Evolutionary conservation across 2,113 vertebrate species (phyloP).

Genomic region (Gorsachius goisagi): DNA sequence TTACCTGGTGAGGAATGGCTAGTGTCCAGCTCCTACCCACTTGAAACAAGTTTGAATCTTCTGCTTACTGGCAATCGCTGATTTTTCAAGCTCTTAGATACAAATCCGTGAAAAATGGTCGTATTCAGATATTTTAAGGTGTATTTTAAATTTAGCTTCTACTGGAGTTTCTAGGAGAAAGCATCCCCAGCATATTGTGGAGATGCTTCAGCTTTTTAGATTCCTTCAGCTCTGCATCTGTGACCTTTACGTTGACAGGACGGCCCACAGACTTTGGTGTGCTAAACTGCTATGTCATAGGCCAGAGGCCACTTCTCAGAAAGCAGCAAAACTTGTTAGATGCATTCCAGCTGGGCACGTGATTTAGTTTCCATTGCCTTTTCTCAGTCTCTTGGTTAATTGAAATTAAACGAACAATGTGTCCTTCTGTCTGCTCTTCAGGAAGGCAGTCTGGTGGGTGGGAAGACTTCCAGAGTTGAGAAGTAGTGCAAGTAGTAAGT

Average conservation of each 20-base stretch:
- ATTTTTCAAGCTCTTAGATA: neutral
- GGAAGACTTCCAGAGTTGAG: neutral
- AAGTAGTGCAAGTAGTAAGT: neutral
- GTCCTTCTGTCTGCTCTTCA: slow-evolving; percentile 8
- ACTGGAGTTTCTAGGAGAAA: neutral
- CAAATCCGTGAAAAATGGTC: neutral
- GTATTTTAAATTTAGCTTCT: neutral
- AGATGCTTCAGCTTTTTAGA: neutral
- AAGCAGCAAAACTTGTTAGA: neutral
- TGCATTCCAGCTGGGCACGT: neutral
- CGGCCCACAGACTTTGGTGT: neutral
- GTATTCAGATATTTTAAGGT: neutral
- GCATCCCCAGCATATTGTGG: neutral
- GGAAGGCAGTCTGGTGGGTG: neutral
- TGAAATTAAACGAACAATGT: neutral
- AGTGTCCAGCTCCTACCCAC: neutral
- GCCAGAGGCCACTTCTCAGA: neutral
- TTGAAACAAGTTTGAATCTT: neutral
- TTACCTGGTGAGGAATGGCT: neutral
- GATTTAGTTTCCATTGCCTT: neutral
- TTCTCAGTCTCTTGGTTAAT: neutral
- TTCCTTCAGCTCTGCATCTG: neutral
- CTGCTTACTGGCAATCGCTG: neutral
- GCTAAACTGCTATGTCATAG: neutral
- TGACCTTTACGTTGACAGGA: neutral